A percentile compares a stretch with the other conserved stretches of the same genome.
Evolutionary conservation across 2,113 vertebrate genomes (phyloP).

Genomic region (Leuciscus idus): DNA sequence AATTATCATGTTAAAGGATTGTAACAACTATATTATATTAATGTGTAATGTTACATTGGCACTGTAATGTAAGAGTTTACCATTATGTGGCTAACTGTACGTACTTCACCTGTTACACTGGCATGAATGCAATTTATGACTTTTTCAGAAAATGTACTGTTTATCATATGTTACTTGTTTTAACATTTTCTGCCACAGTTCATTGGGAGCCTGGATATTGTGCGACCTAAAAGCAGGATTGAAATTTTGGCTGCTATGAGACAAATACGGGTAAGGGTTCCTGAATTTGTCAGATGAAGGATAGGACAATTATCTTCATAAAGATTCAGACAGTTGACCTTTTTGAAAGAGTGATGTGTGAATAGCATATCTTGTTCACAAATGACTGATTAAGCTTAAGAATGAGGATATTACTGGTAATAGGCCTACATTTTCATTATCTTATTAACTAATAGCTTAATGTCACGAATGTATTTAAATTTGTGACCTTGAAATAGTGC

Average conservation of each 20-base stretch:
- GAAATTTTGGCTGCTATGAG: conserved; percentile 98
- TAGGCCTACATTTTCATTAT: too few relatives aligned
- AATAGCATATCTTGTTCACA: not conserved
- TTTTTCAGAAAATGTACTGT: not conserved
- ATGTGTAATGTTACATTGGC: not conserved
- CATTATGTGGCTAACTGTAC: not conserved
- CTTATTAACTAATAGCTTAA: too few relatives aligned
- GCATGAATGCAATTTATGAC: not conserved
- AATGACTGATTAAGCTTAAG: not conserved
- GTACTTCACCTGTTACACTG: conserved; percentile 10
- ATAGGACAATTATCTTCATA: not conserved
- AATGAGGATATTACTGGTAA: not conserved
- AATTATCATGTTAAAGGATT: not conserved
- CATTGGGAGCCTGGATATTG: conserved; percentile 94
- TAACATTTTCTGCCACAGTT: conserved; percentile 75
- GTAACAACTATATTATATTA: not conserved
- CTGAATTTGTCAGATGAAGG: not conserved
- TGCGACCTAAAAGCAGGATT: conserved; percentile 91
- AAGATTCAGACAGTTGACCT: not conserved
- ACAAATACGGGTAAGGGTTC: conserved; percentile 88
- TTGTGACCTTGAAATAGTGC: not conserved
- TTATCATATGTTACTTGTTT: not conserved
- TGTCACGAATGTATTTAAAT: not conserved
- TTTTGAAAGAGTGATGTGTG: not conserved
- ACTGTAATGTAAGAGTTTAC: not conserved